Conservation (phyloP, 2,888 invertebrate genomes). For the Alloscopus bannaensis region DNA sequence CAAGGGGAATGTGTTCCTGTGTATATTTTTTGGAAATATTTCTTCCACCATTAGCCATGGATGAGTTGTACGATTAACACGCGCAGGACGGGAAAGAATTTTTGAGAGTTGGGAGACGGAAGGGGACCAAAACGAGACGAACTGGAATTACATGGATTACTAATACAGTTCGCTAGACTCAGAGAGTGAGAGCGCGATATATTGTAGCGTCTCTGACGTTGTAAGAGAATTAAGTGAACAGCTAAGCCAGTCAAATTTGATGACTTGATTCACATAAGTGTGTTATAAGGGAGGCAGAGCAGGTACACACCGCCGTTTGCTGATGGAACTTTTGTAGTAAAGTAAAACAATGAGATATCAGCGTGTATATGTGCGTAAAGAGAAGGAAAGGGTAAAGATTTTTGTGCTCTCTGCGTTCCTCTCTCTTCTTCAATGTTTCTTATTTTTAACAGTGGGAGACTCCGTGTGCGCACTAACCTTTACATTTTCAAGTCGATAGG, state of each 20-base stretch:
- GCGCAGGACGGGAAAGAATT: conserved; percentile 13
- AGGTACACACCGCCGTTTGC: no score
- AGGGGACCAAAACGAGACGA: conserved; percentile 44
- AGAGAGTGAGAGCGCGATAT: conserved; percentile 9
- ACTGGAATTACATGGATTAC: conserved; percentile 13
- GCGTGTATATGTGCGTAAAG: no score
- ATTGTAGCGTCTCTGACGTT: conserved; percentile 12
- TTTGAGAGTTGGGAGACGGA: conserved; percentile 60
- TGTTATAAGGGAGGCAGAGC: no score
- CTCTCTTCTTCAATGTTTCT: background rate
- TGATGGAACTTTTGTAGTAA: no score
- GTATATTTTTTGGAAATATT: no score
- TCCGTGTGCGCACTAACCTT: conserved; percentile 3
- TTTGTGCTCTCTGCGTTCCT: no score
- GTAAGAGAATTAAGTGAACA: conserved; percentile 36
- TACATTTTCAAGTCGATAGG: conserved; percentile 3
- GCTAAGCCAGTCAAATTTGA: conserved; percentile 35
- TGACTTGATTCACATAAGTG: conserved; percentile 48
- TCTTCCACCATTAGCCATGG: background rate
- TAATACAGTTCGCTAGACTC: no score
- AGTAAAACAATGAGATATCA: no score
- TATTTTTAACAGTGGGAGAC: conserved; percentile 35
- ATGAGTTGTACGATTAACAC: no score
- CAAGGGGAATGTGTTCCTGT: no score
- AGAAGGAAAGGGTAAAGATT: conserved; percentile 26